A percentile compares a stretch with the other conserved stretches of the same genome.
Conservation (phyloP, 2,888 invertebrate species). For the Drosophila maculinotata region DNA sequence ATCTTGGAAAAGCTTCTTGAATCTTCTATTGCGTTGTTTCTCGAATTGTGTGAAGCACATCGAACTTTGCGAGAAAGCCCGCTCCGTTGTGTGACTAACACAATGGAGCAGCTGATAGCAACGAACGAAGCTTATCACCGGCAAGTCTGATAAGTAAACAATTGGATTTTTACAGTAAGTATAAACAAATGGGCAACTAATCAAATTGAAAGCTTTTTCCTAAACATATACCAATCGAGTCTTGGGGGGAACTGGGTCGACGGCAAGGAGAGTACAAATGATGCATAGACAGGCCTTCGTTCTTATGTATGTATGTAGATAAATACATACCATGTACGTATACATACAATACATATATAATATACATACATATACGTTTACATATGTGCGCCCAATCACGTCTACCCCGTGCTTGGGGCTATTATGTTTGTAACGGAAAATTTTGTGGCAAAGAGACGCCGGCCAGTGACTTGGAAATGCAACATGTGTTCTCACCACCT, state of each 20-base stretch:
- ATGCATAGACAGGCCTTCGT: conserved; percentile 32
- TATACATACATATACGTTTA: background rate
- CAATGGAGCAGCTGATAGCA: conserved; percentile 34
- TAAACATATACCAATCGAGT: conserved; percentile 15
- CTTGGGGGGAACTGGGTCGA: conserved; percentile 43
- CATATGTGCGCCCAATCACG: conserved; percentile 29
- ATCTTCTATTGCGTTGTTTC: conserved; percentile 25
- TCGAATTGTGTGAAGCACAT: conserved; percentile 21
- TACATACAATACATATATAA: background rate
- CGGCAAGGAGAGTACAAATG: conserved; percentile 15
- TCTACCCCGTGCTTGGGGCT: conserved; percentile 22
- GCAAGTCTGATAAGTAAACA: conserved; percentile 34
- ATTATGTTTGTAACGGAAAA: conserved; percentile 52
- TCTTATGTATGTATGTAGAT: background rate
- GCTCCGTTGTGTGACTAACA: conserved; percentile 36
- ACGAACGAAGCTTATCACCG: conserved; percentile 49
- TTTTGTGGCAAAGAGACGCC: conserved; percentile 48
- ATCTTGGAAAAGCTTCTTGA: conserved; percentile 31
- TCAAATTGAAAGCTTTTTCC: conserved; percentile 34
- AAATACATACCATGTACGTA: background rate
- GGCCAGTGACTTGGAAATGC: conserved; percentile 41
- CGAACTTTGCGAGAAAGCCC: conserved; percentile 34
- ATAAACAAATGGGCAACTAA: conserved; percentile 31
- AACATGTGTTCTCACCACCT: conserved; percentile 43
- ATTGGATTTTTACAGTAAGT: conserved; percentile 24